A percentile compares a stretch with the other conserved stretches of the same genome.
Evolutionary conservation across 2,888 invertebrate genomes (phyloP).

Genomic region (Sarcophaga caerulescens): DNA sequence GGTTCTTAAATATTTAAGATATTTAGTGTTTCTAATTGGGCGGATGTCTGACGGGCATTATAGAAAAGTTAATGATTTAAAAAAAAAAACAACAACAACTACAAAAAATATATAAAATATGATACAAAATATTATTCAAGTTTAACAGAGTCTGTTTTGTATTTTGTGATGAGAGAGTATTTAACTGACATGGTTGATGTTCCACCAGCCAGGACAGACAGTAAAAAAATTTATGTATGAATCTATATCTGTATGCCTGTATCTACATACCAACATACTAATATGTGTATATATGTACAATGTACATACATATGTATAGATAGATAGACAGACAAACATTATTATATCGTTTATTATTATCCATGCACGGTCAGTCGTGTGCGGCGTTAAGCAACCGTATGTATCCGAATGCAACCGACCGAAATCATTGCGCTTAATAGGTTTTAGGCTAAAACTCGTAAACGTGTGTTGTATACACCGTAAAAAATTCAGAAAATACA

Average conservation of each 20-base stretch:
- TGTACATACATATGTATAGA: conserved; percentile 21
- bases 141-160: conserved; percentile 9
- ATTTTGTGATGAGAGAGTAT: conserved; percentile 53
- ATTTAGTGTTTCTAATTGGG: too few species aligned
- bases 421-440: conserved; percentile 75
- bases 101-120: background rate
- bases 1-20: too few species aligned
- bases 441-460: conserved; percentile 63
- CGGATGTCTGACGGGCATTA: too few species aligned
- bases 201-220: conserved; percentile 51
- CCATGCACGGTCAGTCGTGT: conserved; percentile 81
- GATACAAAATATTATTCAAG: conserved; percentile 23
- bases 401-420: conserved; percentile 81
- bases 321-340: conserved; percentile 50
- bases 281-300: conserved; percentile 3
- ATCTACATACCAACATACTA: background rate
- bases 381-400: conserved; percentile 81
- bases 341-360: conserved; percentile 67
- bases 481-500: background rate
- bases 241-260: background rate
- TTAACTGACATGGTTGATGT: conserved; percentile 65
- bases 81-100: too few species aligned
- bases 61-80: too few species aligned
- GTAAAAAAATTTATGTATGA: background rate
- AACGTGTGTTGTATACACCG: conserved; percentile 57